Conservation (phyloP, 1,140 invertebrate species). For the Hylaeus volcanicus region DNA sequence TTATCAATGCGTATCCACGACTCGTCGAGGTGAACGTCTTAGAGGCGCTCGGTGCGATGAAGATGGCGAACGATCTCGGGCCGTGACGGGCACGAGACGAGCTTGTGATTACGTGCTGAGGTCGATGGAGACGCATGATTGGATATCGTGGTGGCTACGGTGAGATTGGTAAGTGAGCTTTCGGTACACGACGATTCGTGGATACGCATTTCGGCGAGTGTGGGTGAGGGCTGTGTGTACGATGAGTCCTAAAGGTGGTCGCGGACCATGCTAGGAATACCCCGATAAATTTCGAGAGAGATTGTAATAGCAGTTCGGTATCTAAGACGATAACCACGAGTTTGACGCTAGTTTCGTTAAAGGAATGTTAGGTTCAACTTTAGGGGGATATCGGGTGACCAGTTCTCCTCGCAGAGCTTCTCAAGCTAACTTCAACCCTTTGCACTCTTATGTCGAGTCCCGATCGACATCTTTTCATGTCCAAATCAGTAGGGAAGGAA, state of each 20-base stretch:
- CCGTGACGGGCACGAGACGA: no score
- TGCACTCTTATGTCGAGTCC: no score
- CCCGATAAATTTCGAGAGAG: no score
- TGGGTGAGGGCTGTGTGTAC: conserved; percentile 19
- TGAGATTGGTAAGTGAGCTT: not conserved
- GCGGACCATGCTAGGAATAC: conserved; percentile 9
- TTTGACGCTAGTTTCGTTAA: no score
- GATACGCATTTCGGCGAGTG: conserved; percentile 58
- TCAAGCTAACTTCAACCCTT: no score
- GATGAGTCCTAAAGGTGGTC: conserved; percentile 30
- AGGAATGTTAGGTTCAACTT: no score
- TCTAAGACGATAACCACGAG: no score
- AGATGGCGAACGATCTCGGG: conserved; percentile 2
- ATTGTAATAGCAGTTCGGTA: no score
- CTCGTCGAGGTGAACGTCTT: not conserved
- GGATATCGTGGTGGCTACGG: not conserved
- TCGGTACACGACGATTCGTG: conserved; percentile 23
- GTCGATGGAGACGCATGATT: not conserved
- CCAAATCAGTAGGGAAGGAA: no score
- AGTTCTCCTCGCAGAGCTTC: no score
- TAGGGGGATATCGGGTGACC: no score
- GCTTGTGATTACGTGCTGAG: not conserved
- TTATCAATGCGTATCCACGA: conserved; percentile 60
- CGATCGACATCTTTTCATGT: no score
- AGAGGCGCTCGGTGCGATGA: not conserved